phyloP scores from a whole-genome alignment of 2,888 invertebrate genomes.

The Adela reaumurella region DNA sequence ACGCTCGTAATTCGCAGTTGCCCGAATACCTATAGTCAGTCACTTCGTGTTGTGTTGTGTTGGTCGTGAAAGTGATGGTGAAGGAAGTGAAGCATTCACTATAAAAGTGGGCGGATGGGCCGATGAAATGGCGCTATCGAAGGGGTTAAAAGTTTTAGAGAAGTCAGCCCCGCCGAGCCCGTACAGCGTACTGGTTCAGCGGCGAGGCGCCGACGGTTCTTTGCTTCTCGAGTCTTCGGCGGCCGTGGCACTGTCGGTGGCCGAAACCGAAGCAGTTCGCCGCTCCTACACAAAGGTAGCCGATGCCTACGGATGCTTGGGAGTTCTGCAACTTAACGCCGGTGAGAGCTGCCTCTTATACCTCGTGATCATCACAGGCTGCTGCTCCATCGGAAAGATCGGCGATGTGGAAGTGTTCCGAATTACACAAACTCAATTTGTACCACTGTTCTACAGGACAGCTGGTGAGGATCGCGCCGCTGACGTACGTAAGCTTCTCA shows the following conservation, averaged over 20 bases:
- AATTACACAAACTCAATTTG: slow-evolving; percentile 87
- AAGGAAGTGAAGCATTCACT: too few relatives aligned
- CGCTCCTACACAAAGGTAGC: slow-evolving; percentile 86
- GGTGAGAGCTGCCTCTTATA: slow-evolving; percentile 83
- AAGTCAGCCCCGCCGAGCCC: slow-evolving; percentile 83
- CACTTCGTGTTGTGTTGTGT: too few relatives aligned
- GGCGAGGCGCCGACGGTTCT: slow-evolving; percentile 80
- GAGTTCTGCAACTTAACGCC: slow-evolving; percentile 84
- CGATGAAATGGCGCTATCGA: slow-evolving; percentile 84
- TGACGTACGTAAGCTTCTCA: slow-evolving; percentile 79
- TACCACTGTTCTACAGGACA: slow-evolving; percentile 75
- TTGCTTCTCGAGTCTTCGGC: slow-evolving; percentile 91
- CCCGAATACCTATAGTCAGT: too few relatives aligned
- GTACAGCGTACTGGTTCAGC: slow-evolving; percentile 87
- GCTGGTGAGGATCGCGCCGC: slow-evolving; percentile 60
- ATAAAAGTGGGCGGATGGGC: slow-evolving; percentile 1
- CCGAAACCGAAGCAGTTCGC: slow-evolving; percentile 86
- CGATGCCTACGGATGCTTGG: slow-evolving; percentile 95
- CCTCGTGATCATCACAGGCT: slow-evolving; percentile 91
- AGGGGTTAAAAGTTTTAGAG: slow-evolving; percentile 86
- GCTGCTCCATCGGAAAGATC: slow-evolving; percentile 94
- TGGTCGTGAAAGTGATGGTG: too few relatives aligned
- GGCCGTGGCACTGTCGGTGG: slow-evolving; percentile 79
- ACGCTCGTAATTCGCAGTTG: too few relatives aligned
- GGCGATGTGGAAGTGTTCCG: slow-evolving; percentile 93